phyloP scores from a whole-genome alignment of 1,140 invertebrate genomes.

The Scaptomyza hsui region DNA sequence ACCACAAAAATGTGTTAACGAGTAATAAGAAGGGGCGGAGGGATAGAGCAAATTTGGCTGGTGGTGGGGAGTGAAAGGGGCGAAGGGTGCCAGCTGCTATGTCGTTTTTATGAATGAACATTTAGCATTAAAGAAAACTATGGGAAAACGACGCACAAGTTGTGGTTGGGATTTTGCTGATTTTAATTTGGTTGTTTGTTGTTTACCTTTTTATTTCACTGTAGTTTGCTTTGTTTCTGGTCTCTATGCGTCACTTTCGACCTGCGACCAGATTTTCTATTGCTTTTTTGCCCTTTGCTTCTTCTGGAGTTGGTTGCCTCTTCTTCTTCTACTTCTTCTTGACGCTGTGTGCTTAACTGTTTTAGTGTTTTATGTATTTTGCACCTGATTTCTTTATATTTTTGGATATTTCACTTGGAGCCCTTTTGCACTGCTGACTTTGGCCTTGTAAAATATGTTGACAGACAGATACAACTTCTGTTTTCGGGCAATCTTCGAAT shows the following conservation, averaged over 20 bases:
- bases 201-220: constrained; percentile 20
- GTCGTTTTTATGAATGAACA: constrained; percentile 69
- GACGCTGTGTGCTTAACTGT: constrained; percentile 1
- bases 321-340: neutral
- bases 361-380: constrained; percentile 3
- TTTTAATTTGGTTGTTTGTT: constrained; percentile 3
- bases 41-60: no score
- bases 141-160: neutral
- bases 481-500: constrained; percentile 43
- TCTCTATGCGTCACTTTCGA: constrained; percentile 23
- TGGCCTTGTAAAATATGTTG: constrained; percentile 44
- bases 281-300: constrained; percentile 4
- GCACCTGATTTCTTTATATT: neutral
- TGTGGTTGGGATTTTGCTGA: neutral
- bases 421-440: constrained; percentile 31
- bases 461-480: constrained; percentile 43
- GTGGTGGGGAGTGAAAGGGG: neutral
- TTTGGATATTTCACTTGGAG: constrained; percentile 17
- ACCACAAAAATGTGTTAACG: constrained; percentile 11
- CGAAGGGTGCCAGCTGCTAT: constrained; percentile 19
- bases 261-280: constrained; percentile 5
- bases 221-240: constrained; percentile 8
- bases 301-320: constrained; percentile 13
- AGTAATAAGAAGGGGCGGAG: neutral
- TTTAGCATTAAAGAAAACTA: constrained; percentile 15